phyloP scores from a whole-genome alignment of 2,888 invertebrate species.

The Oscheius sp. region DNA sequence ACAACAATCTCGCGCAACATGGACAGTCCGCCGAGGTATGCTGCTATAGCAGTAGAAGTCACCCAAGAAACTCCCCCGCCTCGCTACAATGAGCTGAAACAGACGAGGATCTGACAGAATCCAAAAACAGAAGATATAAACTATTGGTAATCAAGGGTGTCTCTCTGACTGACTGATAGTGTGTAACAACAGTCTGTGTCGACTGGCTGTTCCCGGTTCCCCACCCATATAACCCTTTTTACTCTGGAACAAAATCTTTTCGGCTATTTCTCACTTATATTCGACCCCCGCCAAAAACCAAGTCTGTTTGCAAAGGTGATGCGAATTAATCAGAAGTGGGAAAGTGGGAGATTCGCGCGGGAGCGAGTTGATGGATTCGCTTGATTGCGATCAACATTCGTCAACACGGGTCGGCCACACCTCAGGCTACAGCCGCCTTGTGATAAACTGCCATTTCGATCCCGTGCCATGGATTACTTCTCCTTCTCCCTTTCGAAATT shows the following conservation, averaged over 20 bases:
- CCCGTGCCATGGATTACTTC: too few relatives aligned
- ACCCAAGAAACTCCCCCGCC: slow-evolving; percentile 9
- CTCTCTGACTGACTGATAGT: not conserved
- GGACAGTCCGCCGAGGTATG: slow-evolving; percentile 16
- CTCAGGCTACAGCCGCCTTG: slow-evolving; percentile 5
- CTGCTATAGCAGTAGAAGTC: not conserved
- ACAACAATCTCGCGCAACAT: not conserved
- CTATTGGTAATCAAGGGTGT: slow-evolving; percentile 7
- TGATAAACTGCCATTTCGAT: not conserved
- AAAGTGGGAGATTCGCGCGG: too few relatives aligned
- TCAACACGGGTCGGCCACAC: slow-evolving; percentile 30
- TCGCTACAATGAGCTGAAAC: not conserved
- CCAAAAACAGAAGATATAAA: not conserved
- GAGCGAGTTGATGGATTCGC: slow-evolving; percentile 23
- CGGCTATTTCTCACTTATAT: not conserved
- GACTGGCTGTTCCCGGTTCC: not conserved
- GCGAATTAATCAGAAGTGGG: too few relatives aligned
- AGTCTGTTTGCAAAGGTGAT: not conserved
- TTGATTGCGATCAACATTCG: slow-evolving; percentile 30
- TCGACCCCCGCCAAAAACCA: not conserved
- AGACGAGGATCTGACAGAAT: not conserved
- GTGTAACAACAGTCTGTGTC: slow-evolving; percentile 9
- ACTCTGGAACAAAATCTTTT: slow-evolving; percentile 2
- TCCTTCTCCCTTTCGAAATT: too few relatives aligned
- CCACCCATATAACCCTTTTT: slow-evolving; percentile 4